These are phyloP conservation scores for Amphiprion ocellaris DNA, from an alignment of 2,113 vertebrate species.

Conservation along the genomic window DNA sequence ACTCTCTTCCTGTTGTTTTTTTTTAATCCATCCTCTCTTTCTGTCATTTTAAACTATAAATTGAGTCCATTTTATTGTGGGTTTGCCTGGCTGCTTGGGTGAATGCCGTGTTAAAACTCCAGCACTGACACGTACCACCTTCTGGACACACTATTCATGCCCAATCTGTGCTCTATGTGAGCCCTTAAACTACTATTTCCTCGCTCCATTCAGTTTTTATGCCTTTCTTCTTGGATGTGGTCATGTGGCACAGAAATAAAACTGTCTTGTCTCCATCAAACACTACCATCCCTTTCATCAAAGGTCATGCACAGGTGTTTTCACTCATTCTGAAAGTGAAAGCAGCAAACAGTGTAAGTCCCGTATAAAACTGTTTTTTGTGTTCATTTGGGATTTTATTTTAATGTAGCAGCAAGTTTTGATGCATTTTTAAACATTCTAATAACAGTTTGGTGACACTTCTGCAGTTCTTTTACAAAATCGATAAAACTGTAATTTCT, in stretches of 20 bases:
- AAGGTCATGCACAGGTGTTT: not conserved
- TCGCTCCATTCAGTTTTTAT: not conserved
- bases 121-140: not conserved
- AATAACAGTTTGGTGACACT: no score
- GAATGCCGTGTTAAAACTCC: not conserved
- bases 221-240: not conserved
- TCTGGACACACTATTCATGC: not conserved
- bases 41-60: slow-evolving; percentile 10
- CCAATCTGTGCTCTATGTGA: not conserved
- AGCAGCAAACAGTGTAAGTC: not conserved
- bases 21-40: not conserved
- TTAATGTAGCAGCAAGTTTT: no score
- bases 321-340: slow-evolving; percentile 11
- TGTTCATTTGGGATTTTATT: no score
- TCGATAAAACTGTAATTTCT: no score
- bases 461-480: no score
- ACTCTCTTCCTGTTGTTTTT: not conserved
- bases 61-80: not conserved
- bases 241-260: not conserved
- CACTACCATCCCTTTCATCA: not conserved
- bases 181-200: not conserved
- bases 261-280: not conserved
- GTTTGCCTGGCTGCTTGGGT: not conserved
- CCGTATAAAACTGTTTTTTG: no score
- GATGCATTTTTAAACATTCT: no score